Evolutionary conservation across 2,797 vertebrate genomes (phyloP), one percentile per base, ranked within the genome.

Genomic region (Clarias laeviceps): DNA sequence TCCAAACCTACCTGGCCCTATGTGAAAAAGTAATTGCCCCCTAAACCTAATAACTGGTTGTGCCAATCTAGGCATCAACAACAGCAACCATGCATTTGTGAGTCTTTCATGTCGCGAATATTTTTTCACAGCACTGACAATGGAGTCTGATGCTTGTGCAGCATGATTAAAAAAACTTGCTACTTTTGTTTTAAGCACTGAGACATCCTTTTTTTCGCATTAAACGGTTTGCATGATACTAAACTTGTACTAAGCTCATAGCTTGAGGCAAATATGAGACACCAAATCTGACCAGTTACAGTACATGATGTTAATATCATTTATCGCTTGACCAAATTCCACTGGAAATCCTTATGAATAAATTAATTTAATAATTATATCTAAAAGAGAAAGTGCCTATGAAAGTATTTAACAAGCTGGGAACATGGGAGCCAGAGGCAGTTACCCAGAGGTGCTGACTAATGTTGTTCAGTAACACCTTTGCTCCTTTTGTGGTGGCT

Each of bases 381-480:
- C 7, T 20, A 9, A 54, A 57, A 29, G 17, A 32, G n/a, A 29
- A 74, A 29, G 72, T 56, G 54, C 54, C 34, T 8, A 77, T 77
- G 20, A 9, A 32, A 34, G 62, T n/a, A 12, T 62, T 79, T 62
- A 34, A 37, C 9, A 12, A 78, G 54, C 5, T 61, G 76, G 34
- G 34, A 40, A 79, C 32, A 79, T 14, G 37, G 34, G 32, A 45
- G 32, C 22, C 57, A 62, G 77, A 40, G 57, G 22, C 59, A 62
- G 12, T 79, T 64, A 64, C 8, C 37, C 37, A 65, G 78, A 50
- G 37, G 61, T 65, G 61, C 61, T 65, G 37, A 64, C 37, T 50
- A 65, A 80, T 64, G 24, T 11, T 12, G 2, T 45, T 40, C 24
- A 70, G 9, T 73, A 82, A 82, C 56, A 61, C 68, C 32, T 82